Evolutionary conservation across 2,113 vertebrate species (phyloP).

Genomic region (Penelope pileata): DNA sequence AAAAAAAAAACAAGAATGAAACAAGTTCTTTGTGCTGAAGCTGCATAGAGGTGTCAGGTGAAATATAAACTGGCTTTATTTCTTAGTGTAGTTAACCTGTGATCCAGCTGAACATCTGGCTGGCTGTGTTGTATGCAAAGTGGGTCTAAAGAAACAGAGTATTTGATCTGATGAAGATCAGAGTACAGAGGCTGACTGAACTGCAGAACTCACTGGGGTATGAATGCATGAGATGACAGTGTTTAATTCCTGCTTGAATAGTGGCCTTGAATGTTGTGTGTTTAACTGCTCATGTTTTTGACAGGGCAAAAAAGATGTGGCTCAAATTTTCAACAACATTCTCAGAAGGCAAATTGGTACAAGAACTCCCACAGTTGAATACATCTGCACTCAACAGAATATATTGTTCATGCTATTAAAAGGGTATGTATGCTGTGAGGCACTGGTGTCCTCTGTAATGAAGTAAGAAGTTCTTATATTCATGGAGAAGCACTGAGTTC

Average conservation of each 20-base stretch:
- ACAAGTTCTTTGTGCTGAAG: not conserved
- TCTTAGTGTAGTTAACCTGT: not conserved
- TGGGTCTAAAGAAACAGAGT: not conserved
- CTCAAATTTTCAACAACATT: slow-evolving; percentile 99
- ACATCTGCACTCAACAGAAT: slow-evolving; percentile 97
- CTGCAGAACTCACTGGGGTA: not conserved
- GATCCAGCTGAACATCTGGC: not conserved
- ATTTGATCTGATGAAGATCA: not conserved
- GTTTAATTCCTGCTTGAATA: not conserved
- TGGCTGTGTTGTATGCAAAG: not conserved
- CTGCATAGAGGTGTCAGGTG: not conserved
- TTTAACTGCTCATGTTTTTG: slow-evolving; percentile 68
- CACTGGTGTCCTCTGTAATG: not conserved
- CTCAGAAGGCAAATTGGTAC: slow-evolving; percentile 95
- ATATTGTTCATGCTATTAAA: slow-evolving; percentile 97
- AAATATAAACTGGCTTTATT: not conserved
- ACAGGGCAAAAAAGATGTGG: slow-evolving; percentile 97
- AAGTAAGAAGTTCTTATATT: not conserved
- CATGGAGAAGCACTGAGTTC: not conserved
- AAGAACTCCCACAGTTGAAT: slow-evolving; percentile 95
- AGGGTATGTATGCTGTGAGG: slow-evolving; percentile 81
- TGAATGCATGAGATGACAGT: not conserved
- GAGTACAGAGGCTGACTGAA: not conserved
- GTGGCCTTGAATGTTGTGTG: not conserved
- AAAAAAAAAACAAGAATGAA: not conserved